A percentile compares a stretch with the other conserved stretches of the same genome.
These are phyloP conservation scores for Drosophila neotestacea DNA, from an alignment of 2,888 invertebrate species.

Conservation along the genomic window DNA sequence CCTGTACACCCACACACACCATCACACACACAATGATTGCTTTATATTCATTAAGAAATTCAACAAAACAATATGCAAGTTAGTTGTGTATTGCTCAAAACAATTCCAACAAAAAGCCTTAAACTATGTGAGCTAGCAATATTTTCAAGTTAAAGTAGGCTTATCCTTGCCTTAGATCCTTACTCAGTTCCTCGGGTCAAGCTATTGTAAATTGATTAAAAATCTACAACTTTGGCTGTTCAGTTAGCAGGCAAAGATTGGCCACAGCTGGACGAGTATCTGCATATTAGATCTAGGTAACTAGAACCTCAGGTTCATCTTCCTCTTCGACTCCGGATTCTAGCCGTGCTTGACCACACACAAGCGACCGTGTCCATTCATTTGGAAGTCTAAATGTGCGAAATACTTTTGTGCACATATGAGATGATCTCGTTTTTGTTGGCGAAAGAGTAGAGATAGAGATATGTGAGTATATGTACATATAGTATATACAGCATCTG, in stretches of 20 bases:
- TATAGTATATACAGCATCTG: slow-evolving; percentile 37
- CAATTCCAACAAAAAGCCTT: slow-evolving; percentile 41
- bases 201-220: slow-evolving; percentile 73
- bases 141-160: slow-evolving; percentile 80
- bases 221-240: slow-evolving; percentile 65
- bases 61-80: slow-evolving; percentile 69
- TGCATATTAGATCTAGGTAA: slow-evolving; percentile 62
- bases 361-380: slow-evolving; percentile 60
- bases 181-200: slow-evolving; percentile 28
- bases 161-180: slow-evolving; percentile 61
- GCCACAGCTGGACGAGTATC: slow-evolving; percentile 43
- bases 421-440: slow-evolving; percentile 77
- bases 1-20: slow-evolving; percentile 27
- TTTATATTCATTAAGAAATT: slow-evolving; percentile 71
- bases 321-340: slow-evolving; percentile 9
- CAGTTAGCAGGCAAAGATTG: slow-evolving; percentile 59
- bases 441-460: slow-evolving; percentile 61
- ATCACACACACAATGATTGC: slow-evolving; percentile 40
- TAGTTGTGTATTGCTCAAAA: slow-evolving; percentile 59
- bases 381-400: slow-evolving; percentile 75
- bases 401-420: slow-evolving; percentile 73
- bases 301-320: slow-evolving; percentile 14
- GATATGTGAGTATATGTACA: background rate
- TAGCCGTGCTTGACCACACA: slow-evolving; percentile 56
- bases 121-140: slow-evolving; percentile 62